Evolutionary conservation across 1,140 invertebrate species (phyloP).

Genomic region (Lucilia cuprina): DNA sequence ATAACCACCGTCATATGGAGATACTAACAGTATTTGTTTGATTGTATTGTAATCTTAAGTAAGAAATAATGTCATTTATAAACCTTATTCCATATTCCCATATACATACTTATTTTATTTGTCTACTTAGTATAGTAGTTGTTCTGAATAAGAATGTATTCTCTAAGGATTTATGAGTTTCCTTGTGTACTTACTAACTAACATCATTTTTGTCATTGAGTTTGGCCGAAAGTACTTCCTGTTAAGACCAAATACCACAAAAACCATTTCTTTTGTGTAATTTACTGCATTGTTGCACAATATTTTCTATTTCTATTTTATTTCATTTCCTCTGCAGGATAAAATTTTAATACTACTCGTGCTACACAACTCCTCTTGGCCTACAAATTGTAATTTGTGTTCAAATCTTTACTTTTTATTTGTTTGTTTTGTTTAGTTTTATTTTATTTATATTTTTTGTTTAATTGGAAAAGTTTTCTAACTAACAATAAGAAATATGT

Average conservation of each 20-base stretch:
- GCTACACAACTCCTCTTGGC: not conserved
- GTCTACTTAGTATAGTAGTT: not conserved
- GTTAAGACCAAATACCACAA: not conserved
- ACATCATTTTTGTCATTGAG: not conserved
- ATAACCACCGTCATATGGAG: too few species aligned
- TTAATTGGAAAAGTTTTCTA: not conserved
- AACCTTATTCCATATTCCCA: not conserved
- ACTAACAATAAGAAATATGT: not conserved
- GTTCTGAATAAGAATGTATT: not conserved
- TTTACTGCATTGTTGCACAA: not conserved
- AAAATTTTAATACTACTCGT: not conserved
- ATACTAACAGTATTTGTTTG: too few species aligned
- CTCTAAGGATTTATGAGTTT: not conserved
- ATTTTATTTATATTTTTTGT: not conserved
- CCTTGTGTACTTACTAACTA: not conserved
- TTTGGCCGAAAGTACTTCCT: not conserved
- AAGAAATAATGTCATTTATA: too few species aligned
- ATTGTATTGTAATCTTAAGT: too few species aligned
- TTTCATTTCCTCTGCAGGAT: too few species aligned
- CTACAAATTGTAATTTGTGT: not conserved
- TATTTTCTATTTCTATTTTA: too few species aligned
- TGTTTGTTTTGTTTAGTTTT: not conserved
- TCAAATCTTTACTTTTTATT: not conserved
- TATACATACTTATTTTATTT: not conserved
- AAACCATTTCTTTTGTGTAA: slow-evolving; percentile 2